phyloP scores from a whole-genome alignment of 92 coral and sea anemone species.

The Parazoanthus darwini region DNA sequence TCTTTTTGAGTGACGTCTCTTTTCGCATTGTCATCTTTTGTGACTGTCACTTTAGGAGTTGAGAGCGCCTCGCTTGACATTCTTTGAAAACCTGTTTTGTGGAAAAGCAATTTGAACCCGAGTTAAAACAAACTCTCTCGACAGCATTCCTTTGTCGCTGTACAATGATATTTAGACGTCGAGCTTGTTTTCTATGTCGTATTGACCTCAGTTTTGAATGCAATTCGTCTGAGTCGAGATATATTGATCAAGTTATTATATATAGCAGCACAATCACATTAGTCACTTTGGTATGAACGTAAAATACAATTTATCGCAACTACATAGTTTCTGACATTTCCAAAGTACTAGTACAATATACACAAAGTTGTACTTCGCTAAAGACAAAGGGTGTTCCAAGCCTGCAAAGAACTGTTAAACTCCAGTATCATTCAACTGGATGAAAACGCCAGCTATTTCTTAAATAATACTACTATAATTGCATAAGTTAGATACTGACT shows the following conservation, averaged over 20 bases:
- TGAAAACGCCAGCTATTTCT: too few relatives aligned
- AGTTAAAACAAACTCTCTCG: slow-evolving; percentile 33
- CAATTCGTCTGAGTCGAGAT: slow-evolving; percentile 14
- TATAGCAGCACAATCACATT: too few relatives aligned
- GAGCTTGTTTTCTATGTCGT: neutral
- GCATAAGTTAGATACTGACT: too few relatives aligned
- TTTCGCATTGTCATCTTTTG: slow-evolving; percentile 42
- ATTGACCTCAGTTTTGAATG: neutral
- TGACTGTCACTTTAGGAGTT: slow-evolving; percentile 67
- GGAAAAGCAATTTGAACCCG: slow-evolving; percentile 19
- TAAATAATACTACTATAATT: too few relatives aligned
- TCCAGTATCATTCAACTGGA: too few relatives aligned
- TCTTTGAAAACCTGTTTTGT: slow-evolving; percentile 38
- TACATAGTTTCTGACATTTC: too few relatives aligned
- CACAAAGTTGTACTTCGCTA: too few relatives aligned
- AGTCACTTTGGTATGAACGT: neutral
- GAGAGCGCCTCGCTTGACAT: slow-evolving; percentile 37
- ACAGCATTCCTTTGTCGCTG: slow-evolving; percentile 56
- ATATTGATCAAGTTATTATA: slow-evolving; percentile 1
- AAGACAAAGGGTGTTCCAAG: too few relatives aligned
- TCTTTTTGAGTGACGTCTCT: slow-evolving; percentile 74
- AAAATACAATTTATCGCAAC: too few relatives aligned
- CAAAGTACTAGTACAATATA: too few relatives aligned
- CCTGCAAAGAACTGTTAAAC: too few relatives aligned
- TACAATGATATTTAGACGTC: neutral